Evolutionary conservation across 2,888 invertebrate genomes (phyloP).

Genomic region (Spisula subtruncata): DNA sequence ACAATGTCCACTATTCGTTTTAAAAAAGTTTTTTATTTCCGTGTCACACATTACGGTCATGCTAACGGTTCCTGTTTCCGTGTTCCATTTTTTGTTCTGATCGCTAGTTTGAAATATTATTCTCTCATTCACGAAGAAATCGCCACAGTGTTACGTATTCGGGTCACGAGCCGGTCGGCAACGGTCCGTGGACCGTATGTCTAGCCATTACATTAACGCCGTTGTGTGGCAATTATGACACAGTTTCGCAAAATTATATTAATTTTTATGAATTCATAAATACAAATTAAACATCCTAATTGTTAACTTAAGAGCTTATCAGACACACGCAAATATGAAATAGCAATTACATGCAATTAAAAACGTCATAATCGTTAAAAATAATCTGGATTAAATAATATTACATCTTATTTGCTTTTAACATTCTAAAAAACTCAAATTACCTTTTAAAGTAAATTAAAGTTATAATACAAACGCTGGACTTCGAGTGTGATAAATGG

Average conservation of each 20-base stretch:
- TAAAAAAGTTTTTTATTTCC: no score
- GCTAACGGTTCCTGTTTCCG: no score
- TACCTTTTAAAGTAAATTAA: constrained; percentile 7
- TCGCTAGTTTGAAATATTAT: no score
- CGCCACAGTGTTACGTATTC: no score
- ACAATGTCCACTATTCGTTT: no score
- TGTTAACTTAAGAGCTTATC: not conserved
- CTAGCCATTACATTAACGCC: not conserved
- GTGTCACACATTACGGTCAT: no score
- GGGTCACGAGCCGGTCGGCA: no score
- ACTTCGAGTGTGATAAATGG: not conserved
- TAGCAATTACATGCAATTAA: not conserved
- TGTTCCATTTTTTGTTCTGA: no score
- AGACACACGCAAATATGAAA: not conserved
- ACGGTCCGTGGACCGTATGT: no score
- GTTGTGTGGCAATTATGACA: not conserved
- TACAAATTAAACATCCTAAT: not conserved
- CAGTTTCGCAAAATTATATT: not conserved
- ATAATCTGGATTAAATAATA: constrained; percentile 16
- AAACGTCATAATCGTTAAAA: not conserved
- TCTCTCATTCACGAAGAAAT: no score
- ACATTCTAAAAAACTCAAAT: constrained; percentile 15
- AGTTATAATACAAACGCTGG: not conserved
- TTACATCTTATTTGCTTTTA: constrained; percentile 9
- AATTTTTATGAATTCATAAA: not conserved